Base-by-base conservation (phyloP, 2,888 invertebrate species). In the Papilio gigon region DNA sequence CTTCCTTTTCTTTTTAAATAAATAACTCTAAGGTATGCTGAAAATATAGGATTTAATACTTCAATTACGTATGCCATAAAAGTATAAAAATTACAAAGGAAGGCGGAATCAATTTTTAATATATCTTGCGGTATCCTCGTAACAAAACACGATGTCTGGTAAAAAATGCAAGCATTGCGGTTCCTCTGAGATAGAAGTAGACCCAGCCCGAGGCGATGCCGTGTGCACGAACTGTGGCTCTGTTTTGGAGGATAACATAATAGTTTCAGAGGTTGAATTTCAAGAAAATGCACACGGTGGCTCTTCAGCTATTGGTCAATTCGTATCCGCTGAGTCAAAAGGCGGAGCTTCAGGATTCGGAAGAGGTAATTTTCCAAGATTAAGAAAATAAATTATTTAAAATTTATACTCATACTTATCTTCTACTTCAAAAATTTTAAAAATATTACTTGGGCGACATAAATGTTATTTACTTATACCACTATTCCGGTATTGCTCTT, bases 211-310 rank as follows among this genome's bases (percentile, higher is more conserved):
- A 79, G 99, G 99, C 40, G 98, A 99, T 93, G 96, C 97, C 11
- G 98, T 99, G 1, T 99, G 99, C 86, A 98, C 97, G 30, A 96
- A 95, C 81, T 99, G 99, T 90, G 99, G 99, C 30, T 95, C 97
- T 8, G 99, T 99, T 1, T 90, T 99, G 17, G 99, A 99, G 84
- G 98, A 99, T 81, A 98, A 97, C 79, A 95, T 98, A 66, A 99
- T 99, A 81, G 98, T 99, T 27, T 97, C 98, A 2, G 99, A 99
- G 86, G 95, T 99, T 47, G 97, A 98, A 85, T 99, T 99, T 82
- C 97, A 98, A 86, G 99, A 99, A 85, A 96, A 96, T 82, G 95
- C 96, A 9, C 96, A 95, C 81, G 99, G 99, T 30, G 96, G 96
- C 11, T 94, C 95, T 61, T 95, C 96, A 70, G 97, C 98, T 17